phyloP scores from a whole-genome alignment of 64 coral and sea anemone genomes.

The Trachythela sp. region DNA sequence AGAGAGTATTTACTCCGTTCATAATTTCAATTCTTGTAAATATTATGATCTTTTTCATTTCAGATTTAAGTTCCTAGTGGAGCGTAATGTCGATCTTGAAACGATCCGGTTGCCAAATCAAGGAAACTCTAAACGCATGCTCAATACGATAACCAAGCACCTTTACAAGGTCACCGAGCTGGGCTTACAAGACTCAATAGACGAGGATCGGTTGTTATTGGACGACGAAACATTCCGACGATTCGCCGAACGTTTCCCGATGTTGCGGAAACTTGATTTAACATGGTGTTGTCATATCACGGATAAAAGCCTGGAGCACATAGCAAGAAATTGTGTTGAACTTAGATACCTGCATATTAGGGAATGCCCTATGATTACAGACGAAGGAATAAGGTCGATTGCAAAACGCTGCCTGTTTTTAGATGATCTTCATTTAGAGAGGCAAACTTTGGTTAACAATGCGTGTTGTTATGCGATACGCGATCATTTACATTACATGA shows the following conservation, averaged over 20 bases:
- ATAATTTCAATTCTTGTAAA: too few species aligned
- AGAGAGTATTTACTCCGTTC: too few species aligned
- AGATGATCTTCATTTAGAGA: constrained; percentile 44
- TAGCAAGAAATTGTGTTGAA: constrained; percentile 47
- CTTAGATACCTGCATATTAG: constrained; percentile 47
- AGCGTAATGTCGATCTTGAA: neutral
- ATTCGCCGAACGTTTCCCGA: constrained; percentile 59
- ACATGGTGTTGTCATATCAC: constrained; percentile 80
- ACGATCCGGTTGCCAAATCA: neutral
- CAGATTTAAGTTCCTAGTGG: neutral
- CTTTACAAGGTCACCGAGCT: neutral
- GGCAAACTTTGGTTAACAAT: constrained; percentile 55
- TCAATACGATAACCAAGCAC: neutral
- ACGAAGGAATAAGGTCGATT: constrained; percentile 54
- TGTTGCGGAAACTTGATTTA: constrained; percentile 52
- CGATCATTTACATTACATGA: constrained; percentile 34
- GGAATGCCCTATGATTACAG: constrained; percentile 72
- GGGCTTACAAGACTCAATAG: constrained; percentile 16
- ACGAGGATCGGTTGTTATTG: constrained; percentile 59
- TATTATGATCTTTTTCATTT: too few species aligned
- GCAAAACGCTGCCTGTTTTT: constrained; percentile 47
- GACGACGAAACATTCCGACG: constrained; percentile 50
- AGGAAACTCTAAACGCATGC: neutral
- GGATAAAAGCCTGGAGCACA: constrained; percentile 49
- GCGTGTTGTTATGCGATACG: constrained; percentile 29